A percentile compares a stretch with the other conserved stretches of the same genome.
Conservation (phyloP, 2,888 invertebrate genomes). For the Latrodectus hesperus region DNA sequence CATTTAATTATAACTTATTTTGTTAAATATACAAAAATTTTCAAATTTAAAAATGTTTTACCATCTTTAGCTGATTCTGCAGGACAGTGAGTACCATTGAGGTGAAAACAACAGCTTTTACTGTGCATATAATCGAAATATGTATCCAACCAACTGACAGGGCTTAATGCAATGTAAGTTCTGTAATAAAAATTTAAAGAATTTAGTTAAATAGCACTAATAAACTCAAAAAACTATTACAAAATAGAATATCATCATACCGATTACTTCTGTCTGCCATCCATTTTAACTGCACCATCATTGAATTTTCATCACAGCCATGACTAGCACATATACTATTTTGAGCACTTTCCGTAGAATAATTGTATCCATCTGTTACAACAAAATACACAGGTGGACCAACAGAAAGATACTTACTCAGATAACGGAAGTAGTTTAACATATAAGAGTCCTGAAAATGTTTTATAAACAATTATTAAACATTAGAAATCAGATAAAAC, state of each 20-base stretch:
- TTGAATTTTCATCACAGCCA: slow-evolving; percentile 81
- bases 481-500: too few relatives aligned
- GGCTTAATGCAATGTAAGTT: slow-evolving; percentile 89
- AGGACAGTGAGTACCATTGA: slow-evolving; percentile 69
- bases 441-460: slow-evolving; percentile 87
- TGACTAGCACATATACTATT: slow-evolving; percentile 79
- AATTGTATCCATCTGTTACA: slow-evolving; percentile 86
- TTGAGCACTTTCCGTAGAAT: slow-evolving; percentile 81
- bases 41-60: background rate
- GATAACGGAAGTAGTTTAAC: slow-evolving; percentile 89
- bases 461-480: background rate
- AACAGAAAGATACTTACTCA: slow-evolving; percentile 89
- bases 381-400: slow-evolving; percentile 97
- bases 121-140: slow-evolving; percentile 90
- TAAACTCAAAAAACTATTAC: background rate
- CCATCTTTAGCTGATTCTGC: slow-evolving; percentile 34
- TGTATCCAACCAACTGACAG: slow-evolving; percentile 97
- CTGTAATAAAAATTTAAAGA: slow-evolving; percentile 74
- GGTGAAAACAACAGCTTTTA: slow-evolving; percentile 77
- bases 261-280: slow-evolving; percentile 75
- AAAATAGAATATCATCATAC: slow-evolving; percentile 65
- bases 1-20: too few relatives aligned
- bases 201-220: slow-evolving; percentile 72
- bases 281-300: slow-evolving; percentile 82
- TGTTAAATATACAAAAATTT: too few relatives aligned